These are phyloP conservation scores for Oostethus manadensis DNA, from an alignment of 2,113 vertebrate genomes.

Conservation along the genomic window DNA sequence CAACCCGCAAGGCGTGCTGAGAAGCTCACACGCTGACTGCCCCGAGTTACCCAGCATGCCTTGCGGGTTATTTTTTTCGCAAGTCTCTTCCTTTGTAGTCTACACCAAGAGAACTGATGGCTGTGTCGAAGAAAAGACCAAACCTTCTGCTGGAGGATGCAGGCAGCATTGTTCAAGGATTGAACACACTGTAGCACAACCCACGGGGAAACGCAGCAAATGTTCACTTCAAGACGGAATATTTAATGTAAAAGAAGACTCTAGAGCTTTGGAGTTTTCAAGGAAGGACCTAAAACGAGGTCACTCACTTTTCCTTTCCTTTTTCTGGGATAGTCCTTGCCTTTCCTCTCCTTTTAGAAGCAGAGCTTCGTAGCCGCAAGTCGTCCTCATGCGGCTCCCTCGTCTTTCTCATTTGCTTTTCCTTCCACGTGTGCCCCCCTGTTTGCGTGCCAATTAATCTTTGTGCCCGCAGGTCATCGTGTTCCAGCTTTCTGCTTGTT, in stretches of 20 bases:
- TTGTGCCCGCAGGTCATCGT: slow-evolving; percentile 5
- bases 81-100: not conserved
- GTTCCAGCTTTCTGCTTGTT: not conserved
- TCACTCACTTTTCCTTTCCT: not conserved
- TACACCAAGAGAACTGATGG: not conserved
- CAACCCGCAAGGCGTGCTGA: too few species aligned
- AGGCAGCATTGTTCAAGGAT: slow-evolving; percentile 2
- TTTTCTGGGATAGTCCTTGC: not conserved
- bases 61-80: too few species aligned
- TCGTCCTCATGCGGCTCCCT: not conserved
- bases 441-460: slow-evolving; percentile 3
- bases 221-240: slow-evolving; percentile 8
- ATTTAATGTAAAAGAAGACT: slow-evolving; percentile 1
- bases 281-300: slow-evolving; percentile 3
- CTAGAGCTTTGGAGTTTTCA: slow-evolving; percentile 2
- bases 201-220: not conserved
- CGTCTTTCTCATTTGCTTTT: not conserved
- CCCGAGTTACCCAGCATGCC: too few species aligned
- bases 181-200: not conserved
- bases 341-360: not conserved
- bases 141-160: not conserved
- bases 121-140: not conserved
- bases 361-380: not conserved
- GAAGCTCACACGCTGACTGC: too few species aligned
- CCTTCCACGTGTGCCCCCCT: not conserved